Percentiles rank a stretch among this genome's conserved stretches.
Evolutionary conservation across 2,888 invertebrate species (phyloP).

Genomic region (Perithous albicinctus): DNA sequence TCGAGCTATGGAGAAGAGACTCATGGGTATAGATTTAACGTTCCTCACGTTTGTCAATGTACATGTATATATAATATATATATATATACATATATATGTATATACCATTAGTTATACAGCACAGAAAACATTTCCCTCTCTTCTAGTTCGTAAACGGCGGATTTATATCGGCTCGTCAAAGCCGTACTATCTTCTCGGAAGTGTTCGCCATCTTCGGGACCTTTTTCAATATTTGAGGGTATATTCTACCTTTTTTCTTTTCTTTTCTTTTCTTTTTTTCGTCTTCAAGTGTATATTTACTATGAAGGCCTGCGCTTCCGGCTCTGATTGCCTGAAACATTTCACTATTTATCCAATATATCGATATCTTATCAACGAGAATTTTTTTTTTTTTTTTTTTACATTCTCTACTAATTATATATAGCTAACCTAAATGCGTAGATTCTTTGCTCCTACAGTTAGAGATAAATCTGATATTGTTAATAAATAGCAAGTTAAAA

Average conservation of each 20-base stretch:
- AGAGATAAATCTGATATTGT: neutral
- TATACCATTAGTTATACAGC: too few relatives aligned
- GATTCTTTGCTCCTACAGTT: too few relatives aligned
- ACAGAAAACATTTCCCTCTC: conserved; percentile 30
- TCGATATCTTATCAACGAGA: neutral
- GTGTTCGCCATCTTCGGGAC: conserved; percentile 54
- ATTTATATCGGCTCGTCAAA: conserved; percentile 64
- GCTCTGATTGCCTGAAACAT: conserved; percentile 32
- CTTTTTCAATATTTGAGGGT: conserved; percentile 58
- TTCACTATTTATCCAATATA: neutral
- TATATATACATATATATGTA: conserved; percentile 11
- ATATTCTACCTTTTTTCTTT: conserved; percentile 1
- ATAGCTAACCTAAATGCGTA: too few relatives aligned
- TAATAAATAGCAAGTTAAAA: neutral
- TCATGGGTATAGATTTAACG: conserved; percentile 49
- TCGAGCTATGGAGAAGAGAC: conserved; percentile 48
- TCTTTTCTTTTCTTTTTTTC: neutral
- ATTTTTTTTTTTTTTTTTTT: neutral
- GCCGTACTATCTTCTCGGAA: conserved; percentile 57
- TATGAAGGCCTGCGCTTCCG: conserved; percentile 55
- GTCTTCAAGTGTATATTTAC: conserved; percentile 53
- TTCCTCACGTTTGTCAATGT: conserved; percentile 20
- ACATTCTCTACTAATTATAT: conserved; percentile 5
- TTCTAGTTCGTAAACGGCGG: conserved; percentile 69
- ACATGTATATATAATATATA: neutral